Base-by-base conservation (phyloP, 1,140 invertebrate genomes). In the Vanessa atalanta region DNA sequence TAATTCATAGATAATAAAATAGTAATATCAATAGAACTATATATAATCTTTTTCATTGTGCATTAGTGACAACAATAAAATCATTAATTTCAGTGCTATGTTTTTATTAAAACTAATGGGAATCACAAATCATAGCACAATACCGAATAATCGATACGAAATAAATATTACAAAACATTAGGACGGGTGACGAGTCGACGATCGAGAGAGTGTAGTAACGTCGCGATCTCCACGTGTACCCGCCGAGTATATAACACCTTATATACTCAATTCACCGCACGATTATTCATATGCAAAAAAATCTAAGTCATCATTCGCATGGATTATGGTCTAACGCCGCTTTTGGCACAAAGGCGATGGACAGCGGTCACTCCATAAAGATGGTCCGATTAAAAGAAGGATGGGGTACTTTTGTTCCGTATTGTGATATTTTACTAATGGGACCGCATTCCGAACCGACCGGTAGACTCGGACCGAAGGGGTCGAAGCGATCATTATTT, bases 271-370 rank as follows among this genome's bases (percentile, higher is more conserved):
- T 65, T 75, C 74, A 81, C 82, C 80, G 74, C 83, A 83, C 73
- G 75, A 84, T 84, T 79, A 86, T 86, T 89, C 86, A 86, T 86
- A 88, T 85, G 87, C 84, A 88, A 89, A 85, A 81, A 83, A 72
- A 81, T 81, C 82, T 84, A 85, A 91, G 80, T 83, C 79, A 78
- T 79, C 75, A 85, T 83, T 85, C 84, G 82, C 78, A 78, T 43
- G 88, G 88, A 92, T 92, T 92, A 92, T 88, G 88, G 88, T 89
- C 87, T 92, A 90, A 90, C 87, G 85, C 86, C 85, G 80, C 65
- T 80, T 68, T 48, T 50, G 47, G 75, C 75, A 88, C 84, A 90
- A 90, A 83, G 81, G 61, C 75, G 63, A 86, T 85, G 84, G 84
- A 89, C 86, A 88, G 84, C 78, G 90, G 87, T 86, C 88, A 92